These are phyloP conservation scores for Erethizon dorsatum DNA, from an alignment of 2,797 vertebrate genomes.

Conservation along the genomic window DNA sequence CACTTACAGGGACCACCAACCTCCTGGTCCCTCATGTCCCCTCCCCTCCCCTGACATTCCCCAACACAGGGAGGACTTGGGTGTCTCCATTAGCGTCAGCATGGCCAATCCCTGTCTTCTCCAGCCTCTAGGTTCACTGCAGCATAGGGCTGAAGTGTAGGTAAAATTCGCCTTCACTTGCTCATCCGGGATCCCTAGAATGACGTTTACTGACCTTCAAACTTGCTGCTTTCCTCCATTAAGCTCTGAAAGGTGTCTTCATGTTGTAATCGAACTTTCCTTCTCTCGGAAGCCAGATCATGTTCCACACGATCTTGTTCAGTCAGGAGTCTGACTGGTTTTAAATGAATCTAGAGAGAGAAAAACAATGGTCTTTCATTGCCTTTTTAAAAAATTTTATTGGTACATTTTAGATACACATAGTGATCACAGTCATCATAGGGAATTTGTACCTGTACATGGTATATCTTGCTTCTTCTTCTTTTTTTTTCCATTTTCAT, in stretches of 20 bases:
- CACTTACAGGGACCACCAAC: background rate
- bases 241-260: constrained; percentile 89
- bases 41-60: background rate
- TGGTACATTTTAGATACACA: background rate
- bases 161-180: background rate
- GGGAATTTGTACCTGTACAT: background rate
- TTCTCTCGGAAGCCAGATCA: constrained; percentile 89
- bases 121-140: background rate
- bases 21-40: background rate
- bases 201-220: constrained; percentile 83
- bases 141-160: background rate
- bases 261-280: constrained; percentile 89
- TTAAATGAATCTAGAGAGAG: constrained; percentile 88
- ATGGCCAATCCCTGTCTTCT: background rate
- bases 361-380: background rate
- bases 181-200: accelerated
- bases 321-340: constrained; percentile 87
- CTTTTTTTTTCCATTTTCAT: background rate
- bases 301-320: constrained; percentile 89
- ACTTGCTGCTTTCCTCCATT: constrained; percentile 86
- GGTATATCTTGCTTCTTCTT: background rate
- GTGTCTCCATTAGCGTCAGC: background rate
- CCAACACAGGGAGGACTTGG: background rate
- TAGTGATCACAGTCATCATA: background rate
- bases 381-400: background rate